Base-by-base conservation (phyloP, 2,797 vertebrate genomes). In the Brotula barbata region DNA sequence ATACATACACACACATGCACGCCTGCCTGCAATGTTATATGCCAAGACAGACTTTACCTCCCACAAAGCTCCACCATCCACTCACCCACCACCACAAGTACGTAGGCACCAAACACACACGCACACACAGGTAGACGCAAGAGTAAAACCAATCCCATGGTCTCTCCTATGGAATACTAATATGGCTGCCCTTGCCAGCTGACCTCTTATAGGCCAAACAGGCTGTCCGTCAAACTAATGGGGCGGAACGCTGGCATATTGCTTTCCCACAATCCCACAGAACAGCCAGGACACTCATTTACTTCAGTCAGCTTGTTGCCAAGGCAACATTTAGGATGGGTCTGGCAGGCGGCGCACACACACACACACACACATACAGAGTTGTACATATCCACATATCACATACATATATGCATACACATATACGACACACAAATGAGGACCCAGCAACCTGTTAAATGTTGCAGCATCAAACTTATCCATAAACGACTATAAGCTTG, bases 181-280 rank as follows among this genome's bases (percentile, higher is more conserved):
- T 88, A 73, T 56, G 60, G 68, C 75, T 80, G 87, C 88, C 89
- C 89, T 90, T 90, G 89, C 79, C 80, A 84, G 79, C 81, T 89
- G 88, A 90, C 89, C 89, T 80, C 86, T 87, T 76, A 90, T 90
- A 89, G 89, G 89, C 88, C 87, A 87, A 88, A 86, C 84, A 85
- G 82, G 72, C 82, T 90, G 89, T 89, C 88, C 57, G 73, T 90
- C 88, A 89, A 89, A 89, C 88, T 89, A 90, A 90, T 90, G 88
- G 89, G 88, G 86, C 78, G 85, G 78, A 90, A 90, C 88, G 55
- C 75, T 79, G 86, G 89, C 87, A 89, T 90, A 89, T 90, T 89
- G 88, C 88, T 89, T 90, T 84, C 84, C 88, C 81, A 87, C 85
- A 89, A 87, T 86, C 87, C 86, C 81, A 81, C 85, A 85, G 87